Evolutionary conservation across 2,113 vertebrate species (phyloP).

Genomic region (Bujurquina vittata): DNA sequence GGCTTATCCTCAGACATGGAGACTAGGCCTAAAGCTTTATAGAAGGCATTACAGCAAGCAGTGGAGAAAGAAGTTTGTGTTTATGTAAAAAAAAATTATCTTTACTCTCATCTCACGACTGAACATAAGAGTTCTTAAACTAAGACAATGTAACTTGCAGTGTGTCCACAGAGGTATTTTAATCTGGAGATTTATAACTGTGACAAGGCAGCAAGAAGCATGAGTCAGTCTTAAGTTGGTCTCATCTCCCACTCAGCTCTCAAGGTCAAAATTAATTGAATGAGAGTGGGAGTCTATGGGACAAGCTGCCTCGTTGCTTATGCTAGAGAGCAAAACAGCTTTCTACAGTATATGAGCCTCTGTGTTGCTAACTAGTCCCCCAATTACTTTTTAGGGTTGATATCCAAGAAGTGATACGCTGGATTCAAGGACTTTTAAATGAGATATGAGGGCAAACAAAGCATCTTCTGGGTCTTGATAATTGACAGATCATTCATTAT

Average conservation of each 20-base stretch:
- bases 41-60: background rate
- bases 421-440: slow-evolving; percentile 54
- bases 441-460: slow-evolving; percentile 58
- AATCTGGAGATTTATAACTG: slow-evolving; percentile 20
- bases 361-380: slow-evolving; percentile 52
- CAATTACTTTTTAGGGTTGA: slow-evolving; percentile 62
- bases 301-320: slow-evolving; percentile 27
- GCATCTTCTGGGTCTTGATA: slow-evolving; percentile 39
- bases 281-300: slow-evolving; percentile 40
- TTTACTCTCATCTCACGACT: background rate
- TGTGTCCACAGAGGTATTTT: slow-evolving; percentile 9
- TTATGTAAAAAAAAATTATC: background rate
- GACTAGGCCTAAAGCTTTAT: background rate
- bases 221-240: slow-evolving; percentile 37
- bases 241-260: slow-evolving; percentile 49
- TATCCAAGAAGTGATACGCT: slow-evolving; percentile 12
- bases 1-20: slow-evolving; percentile 13
- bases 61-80: background rate
- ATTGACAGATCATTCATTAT: slow-evolving; percentile 68
- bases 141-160: background rate
- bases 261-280: slow-evolving; percentile 67
- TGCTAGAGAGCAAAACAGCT: slow-evolving; percentile 7
- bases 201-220: slow-evolving; percentile 30
- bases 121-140: background rate
- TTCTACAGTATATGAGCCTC: background rate